A percentile compares a stretch with the other conserved stretches of the same genome.
Conservation (phyloP, 2,888 invertebrate genomes). For the Tromatobia lineatoria region DNA sequence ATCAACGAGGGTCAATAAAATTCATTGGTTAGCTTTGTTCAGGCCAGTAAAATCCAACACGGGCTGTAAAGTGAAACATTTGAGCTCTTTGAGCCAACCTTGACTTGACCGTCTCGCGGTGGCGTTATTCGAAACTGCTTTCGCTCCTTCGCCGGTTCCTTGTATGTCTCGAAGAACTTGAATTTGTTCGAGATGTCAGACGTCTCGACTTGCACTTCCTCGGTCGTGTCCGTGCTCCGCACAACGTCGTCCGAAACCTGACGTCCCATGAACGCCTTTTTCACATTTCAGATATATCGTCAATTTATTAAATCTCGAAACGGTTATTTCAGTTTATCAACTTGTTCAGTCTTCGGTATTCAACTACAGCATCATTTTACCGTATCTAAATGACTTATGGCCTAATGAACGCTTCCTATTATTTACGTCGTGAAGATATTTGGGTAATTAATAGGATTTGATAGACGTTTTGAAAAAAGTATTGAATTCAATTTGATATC, state of each 20-base stretch:
- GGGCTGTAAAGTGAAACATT: slow-evolving; percentile 17
- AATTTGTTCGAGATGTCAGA: slow-evolving; percentile 94
- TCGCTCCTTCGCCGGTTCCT: slow-evolving; percentile 89
- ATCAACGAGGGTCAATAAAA: slow-evolving; percentile 49
- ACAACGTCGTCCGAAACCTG: slow-evolving; percentile 90
- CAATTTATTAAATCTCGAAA: neutral
- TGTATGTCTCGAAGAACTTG: slow-evolving; percentile 96
- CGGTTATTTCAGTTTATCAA: neutral
- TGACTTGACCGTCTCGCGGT: slow-evolving; percentile 92
- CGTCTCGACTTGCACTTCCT: slow-evolving; percentile 93
- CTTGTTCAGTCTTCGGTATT: neutral
- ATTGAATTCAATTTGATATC: no score
- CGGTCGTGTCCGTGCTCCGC: slow-evolving; percentile 90
- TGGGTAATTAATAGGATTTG: no score
- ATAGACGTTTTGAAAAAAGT: no score
- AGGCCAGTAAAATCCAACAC: slow-evolving; percentile 24
- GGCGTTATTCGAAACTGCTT: slow-evolving; percentile 95
- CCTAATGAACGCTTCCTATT: no score
- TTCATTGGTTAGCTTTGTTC: slow-evolving; percentile 34
- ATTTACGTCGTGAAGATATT: no score
- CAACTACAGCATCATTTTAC: neutral
- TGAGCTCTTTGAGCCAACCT: slow-evolving; percentile 85
- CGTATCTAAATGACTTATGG: no score
- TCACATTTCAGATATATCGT: slow-evolving; percentile 9
- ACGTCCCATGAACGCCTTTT: slow-evolving; percentile 86